Evolutionary conservation across 2,113 vertebrate genomes (phyloP), one percentile per base, ranked within the genome.

Genomic region (Vireo altiloquus): DNA sequence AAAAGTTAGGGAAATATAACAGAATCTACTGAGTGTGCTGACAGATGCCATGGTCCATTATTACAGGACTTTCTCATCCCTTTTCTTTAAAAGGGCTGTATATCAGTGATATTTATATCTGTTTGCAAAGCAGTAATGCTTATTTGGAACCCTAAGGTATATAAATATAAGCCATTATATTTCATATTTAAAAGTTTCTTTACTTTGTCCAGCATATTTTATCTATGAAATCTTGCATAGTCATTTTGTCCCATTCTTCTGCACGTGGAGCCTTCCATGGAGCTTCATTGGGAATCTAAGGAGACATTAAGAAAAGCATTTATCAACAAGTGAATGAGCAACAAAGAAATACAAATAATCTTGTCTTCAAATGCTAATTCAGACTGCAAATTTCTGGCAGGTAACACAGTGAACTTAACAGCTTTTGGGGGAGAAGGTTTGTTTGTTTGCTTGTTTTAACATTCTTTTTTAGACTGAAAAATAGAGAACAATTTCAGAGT

Each of bases 201-300:
- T 98, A 99, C 99, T 98, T 98, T 82, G 99, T 99, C 99, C 99
- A 99, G 98, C 99, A 99, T 89, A 98, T 89, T 52, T 98, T 99
- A 64, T 99, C 97, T 82, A 99, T 96, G 9, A 99, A 97, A 74
- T 99, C 95, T 95, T 98, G 97, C 99, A 99, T 99, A 80, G 98
- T 99, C 98, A 99, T 99, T 95, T 98, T 98, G 96, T 99, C 99
- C 99, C 99, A 99, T 89, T 99, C 98, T 90, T 99, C 98, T 10
- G 99, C 99, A 93, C 92, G 99, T 24, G 99, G 99, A 31, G 99
- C 99, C 54, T 98, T 99, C 99, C 99, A 99, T 0, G 99, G 99
- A 37, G 99, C 99, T 27, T 99, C 99, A 81, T 30, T 98, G 49
- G 99, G 99, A 96, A 99, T 99, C 99, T 99, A 95, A 49, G 86